Evolutionary conservation across 2,888 invertebrate genomes (phyloP).

Genomic region (Bibio marci): DNA sequence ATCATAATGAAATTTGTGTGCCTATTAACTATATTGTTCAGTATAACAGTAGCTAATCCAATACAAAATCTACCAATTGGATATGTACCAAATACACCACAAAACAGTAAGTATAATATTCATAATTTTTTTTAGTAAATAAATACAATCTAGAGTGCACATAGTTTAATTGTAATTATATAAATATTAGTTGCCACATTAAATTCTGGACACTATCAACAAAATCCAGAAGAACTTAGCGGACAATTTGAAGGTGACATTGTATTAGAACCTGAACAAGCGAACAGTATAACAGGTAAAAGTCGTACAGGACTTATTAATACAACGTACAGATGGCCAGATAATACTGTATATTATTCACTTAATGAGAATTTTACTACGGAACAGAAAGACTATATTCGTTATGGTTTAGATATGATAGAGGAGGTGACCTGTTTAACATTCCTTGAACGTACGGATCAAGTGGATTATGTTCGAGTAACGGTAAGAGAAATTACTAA

Average conservation of each 20-base stretch:
- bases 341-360: slow-evolving; percentile 27
- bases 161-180: no score
- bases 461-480: slow-evolving; percentile 1
- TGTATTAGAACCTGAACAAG: slow-evolving; percentile 6
- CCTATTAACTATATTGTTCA: no score
- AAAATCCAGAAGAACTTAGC: slow-evolving; percentile 37
- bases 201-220: slow-evolving; percentile 2
- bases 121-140: no score
- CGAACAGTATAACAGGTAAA: background rate
- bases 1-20: no score
- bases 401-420: slow-evolving; percentile 45
- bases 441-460: slow-evolving; percentile 38
- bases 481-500: background rate
- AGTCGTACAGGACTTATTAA: slow-evolving; percentile 22
- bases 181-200: no score
- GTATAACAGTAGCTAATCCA: no score
- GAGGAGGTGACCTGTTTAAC: slow-evolving; percentile 49
- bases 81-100: no score
- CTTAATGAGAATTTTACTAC: slow-evolving; percentile 30
- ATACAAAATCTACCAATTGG: no score
- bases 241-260: slow-evolving; percentile 10
- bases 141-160: slow-evolving; percentile 1
- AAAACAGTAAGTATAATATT: no score
- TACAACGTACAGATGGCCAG: slow-evolving; percentile 24
- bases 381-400: slow-evolving; percentile 33